phyloP scores from a whole-genome alignment of 2,797 vertebrate species.

The Saxicola maurus region DNA sequence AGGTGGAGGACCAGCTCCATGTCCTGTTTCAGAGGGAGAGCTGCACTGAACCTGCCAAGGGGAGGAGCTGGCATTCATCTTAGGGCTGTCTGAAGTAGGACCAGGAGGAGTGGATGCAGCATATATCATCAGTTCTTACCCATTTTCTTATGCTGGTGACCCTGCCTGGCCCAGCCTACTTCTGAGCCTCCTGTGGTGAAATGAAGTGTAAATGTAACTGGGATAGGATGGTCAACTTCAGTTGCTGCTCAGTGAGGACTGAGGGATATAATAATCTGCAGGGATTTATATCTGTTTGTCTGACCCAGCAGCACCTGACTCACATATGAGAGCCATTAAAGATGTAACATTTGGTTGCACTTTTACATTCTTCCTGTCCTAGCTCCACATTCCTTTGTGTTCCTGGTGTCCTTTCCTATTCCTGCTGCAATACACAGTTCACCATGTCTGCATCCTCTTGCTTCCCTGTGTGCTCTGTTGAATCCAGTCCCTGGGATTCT shows the following conservation, averaged over 20 bases:
- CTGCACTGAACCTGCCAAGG: not conserved
- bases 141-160: accelerated
- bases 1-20: not conserved
- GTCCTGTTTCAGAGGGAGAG: not conserved
- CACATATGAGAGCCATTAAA: not conserved
- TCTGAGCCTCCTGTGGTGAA: not conserved
- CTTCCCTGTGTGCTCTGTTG: not conserved
- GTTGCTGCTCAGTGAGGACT: not conserved
- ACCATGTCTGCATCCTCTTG: not conserved
- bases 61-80: constrained; percentile 3
- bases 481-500: not conserved
- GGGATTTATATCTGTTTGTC: not conserved
- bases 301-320: not conserved
- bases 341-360: not conserved
- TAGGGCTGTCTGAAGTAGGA: not conserved
- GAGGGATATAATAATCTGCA: not conserved
- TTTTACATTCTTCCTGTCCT: not conserved
- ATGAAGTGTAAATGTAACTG: not conserved
- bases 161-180: not conserved
- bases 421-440: not conserved
- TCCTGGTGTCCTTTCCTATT: not conserved
- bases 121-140: not conserved
- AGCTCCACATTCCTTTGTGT: not conserved
- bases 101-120: not conserved
- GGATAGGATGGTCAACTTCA: not conserved